These are phyloP conservation scores for Leptinotarsa juncta DNA, from an alignment of 2,888 invertebrate genomes.

Conservation along the genomic window DNA sequence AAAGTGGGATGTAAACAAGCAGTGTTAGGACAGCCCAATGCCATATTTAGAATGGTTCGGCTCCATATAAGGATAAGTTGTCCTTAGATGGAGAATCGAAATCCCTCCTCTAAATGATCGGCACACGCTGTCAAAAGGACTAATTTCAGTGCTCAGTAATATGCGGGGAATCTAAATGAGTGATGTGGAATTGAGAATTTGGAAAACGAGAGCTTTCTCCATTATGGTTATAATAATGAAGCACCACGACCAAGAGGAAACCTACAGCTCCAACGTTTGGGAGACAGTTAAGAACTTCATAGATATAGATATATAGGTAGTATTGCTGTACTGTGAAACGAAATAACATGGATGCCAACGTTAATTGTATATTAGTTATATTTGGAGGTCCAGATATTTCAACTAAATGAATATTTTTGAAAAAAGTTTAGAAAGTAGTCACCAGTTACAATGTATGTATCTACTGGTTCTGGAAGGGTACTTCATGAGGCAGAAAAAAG, in stretches of 20 bases:
- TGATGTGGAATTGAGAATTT: constrained; percentile 31
- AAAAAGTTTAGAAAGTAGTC: no score
- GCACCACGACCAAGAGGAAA: background rate
- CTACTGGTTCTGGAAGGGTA: no score
- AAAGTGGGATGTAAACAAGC: constrained; percentile 65
- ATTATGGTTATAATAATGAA: background rate
- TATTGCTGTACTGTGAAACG: no score
- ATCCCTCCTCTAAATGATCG: constrained; percentile 72
- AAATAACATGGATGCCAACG: no score
- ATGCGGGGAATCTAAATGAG: constrained; percentile 42
- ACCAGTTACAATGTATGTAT: no score
- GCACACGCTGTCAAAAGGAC: constrained; percentile 55
- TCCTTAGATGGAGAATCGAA: constrained; percentile 84
- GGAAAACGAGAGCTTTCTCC: constrained; percentile 20
- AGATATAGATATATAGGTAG: no score
- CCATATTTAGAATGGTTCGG: constrained; percentile 86
- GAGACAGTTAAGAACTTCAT: no score
- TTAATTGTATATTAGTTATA: no score
- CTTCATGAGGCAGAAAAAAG: no score
- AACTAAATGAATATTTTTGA: no score
- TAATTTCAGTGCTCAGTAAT: constrained; percentile 33
- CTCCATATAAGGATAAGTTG: constrained; percentile 85
- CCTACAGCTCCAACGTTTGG: no score
- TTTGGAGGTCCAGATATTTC: no score
- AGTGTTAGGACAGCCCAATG: constrained; percentile 75